Evolutionary conservation across 2,888 invertebrate species (phyloP).

Genomic region (Calliphora vomitoria): DNA sequence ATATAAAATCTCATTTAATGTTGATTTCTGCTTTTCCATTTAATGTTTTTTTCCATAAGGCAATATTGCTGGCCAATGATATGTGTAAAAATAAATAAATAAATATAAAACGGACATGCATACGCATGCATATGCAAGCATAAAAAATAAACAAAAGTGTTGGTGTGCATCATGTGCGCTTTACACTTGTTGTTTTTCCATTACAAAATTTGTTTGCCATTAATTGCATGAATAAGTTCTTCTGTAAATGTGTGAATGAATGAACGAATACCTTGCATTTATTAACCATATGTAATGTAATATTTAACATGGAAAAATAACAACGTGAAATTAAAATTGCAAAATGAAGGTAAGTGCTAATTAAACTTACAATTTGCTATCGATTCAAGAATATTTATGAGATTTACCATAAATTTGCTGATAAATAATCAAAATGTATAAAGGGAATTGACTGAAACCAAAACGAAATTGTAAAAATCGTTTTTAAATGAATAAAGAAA

Average conservation of each 20-base stretch:
- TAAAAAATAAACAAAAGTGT: too few relatives aligned
- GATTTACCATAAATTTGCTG: neutral
- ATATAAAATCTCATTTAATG: slow-evolving; percentile 25
- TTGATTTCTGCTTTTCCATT: neutral
- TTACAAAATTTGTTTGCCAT: neutral
- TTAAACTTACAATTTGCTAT: neutral
- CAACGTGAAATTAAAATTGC: neutral
- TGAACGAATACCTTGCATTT: neutral
- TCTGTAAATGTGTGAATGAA: neutral
- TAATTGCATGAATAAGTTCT: neutral
- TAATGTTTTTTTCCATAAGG: neutral
- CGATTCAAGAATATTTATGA: slow-evolving; percentile 9
- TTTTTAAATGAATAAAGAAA: too few relatives aligned
- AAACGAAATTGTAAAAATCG: neutral
- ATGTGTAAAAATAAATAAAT: slow-evolving; percentile 4
- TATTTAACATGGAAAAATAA: neutral
- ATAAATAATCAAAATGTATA: neutral
- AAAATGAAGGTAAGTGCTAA: slow-evolving; percentile 24
- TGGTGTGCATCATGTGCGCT: too few relatives aligned
- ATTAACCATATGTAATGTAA: neutral
- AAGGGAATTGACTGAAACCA: neutral
- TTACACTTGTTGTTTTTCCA: neutral
- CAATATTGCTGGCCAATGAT: neutral
- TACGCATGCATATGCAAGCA: too few relatives aligned
- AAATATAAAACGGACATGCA: too few relatives aligned